phyloP scores from a whole-genome alignment of 2,797 vertebrate species.

The Alca torda region DNA sequence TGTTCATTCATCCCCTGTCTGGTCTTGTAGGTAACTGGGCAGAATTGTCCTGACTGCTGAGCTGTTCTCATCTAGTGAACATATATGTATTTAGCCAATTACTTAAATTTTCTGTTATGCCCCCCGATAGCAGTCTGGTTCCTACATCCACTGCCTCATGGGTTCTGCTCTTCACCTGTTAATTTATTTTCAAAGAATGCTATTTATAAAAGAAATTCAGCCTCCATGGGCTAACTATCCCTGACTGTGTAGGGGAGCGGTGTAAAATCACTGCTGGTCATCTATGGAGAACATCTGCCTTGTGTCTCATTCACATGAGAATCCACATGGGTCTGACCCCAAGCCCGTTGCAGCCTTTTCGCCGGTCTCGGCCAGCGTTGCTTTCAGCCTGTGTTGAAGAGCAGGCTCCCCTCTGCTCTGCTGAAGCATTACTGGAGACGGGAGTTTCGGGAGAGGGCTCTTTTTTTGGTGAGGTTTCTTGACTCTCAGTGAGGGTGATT shows the following conservation, averaged over 20 bases:
- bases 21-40: neutral
- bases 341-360: neutral
- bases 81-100: neutral
- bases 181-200: conserved; percentile 31
- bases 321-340: neutral
- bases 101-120: neutral
- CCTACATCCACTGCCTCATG: neutral
- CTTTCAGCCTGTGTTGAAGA: neutral
- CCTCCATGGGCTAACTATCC: neutral
- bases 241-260: neutral
- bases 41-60: neutral
- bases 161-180: conserved; percentile 23
- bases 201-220: conserved; percentile 45
- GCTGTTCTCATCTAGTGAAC: neutral
- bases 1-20: neutral
- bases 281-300: neutral
- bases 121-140: neutral
- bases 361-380: accelerated
- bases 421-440: neutral
- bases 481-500: neutral
- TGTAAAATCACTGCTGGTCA: neutral
- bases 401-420: neutral
- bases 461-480: conserved; percentile 33
- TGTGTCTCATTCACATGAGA: neutral
- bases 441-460: neutral